phyloP scores from a whole-genome alignment of 2,888 invertebrate species.

The Drosophila aldrichi region DNA sequence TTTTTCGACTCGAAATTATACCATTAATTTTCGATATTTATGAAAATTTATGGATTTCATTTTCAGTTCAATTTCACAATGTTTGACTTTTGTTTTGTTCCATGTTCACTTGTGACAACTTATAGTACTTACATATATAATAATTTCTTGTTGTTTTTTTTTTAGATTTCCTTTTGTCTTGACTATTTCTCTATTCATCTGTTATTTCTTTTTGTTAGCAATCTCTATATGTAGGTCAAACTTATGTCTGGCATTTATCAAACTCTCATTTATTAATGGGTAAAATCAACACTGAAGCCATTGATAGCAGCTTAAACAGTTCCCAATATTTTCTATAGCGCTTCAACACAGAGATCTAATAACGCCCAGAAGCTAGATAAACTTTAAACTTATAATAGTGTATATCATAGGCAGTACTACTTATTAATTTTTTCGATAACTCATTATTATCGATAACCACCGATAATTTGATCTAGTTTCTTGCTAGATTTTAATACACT shows the following conservation, averaged over 20 bases:
- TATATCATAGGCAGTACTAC: no score
- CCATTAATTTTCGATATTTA: conserved; percentile 16
- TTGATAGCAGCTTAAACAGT: no score
- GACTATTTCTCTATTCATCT: neutral
- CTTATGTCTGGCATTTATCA: neutral
- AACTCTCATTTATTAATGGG: neutral
- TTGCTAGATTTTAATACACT: no score
- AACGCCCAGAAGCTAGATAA: no score
- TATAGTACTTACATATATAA: neutral
- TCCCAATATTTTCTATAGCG: no score
- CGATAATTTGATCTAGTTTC: no score
- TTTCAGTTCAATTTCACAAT: neutral
- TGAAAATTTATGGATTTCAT: conserved; percentile 23
- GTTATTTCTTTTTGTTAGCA: neutral
- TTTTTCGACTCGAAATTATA: conserved; percentile 18
- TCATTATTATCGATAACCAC: no score
- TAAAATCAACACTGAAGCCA: no score
- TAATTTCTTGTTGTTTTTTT: neutral
- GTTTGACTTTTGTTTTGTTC: neutral
- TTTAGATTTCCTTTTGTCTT: neutral
- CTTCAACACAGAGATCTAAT: no score
- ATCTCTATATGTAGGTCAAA: neutral
- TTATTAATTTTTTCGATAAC: no score
- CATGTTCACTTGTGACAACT: neutral
- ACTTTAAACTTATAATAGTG: no score